Conservation (phyloP, 2,113 vertebrate species). For the Thalassarche chlororhynchos region DNA sequence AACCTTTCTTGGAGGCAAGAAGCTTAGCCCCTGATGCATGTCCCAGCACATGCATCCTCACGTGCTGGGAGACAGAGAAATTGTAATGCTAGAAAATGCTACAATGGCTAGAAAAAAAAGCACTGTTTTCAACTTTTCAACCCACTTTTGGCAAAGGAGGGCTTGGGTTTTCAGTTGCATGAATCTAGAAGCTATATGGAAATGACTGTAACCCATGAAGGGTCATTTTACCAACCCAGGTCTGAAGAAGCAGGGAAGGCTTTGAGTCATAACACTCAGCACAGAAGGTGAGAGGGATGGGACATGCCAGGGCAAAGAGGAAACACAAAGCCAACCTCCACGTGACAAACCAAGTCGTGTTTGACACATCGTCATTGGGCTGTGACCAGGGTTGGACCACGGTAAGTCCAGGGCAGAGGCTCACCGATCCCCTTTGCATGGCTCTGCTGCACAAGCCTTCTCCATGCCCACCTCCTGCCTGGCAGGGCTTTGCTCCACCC, state of each 20-base stretch:
- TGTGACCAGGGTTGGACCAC: not conserved
- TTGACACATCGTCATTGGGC: not conserved
- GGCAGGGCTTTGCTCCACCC: not conserved
- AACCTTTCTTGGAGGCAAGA: not conserved
- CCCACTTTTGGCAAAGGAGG: not conserved
- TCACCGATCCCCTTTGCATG: not conserved
- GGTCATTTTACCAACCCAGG: not conserved
- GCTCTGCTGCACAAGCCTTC: not conserved
- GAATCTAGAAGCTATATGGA: not conserved
- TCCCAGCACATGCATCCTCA: not conserved
- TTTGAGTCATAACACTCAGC: not conserved
- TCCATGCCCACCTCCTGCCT: not conserved
- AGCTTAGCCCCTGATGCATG: not conserved
- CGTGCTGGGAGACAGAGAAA: not conserved
- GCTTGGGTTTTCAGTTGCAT: not conserved
- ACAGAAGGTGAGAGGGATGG: not conserved
- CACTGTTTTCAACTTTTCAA: not conserved
- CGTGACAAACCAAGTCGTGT: rapidly evolving
- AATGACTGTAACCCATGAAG: not conserved
- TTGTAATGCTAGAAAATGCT: not conserved
- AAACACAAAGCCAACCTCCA: not conserved
- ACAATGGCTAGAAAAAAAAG: not conserved
- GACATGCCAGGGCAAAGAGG: not conserved
- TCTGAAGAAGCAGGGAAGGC: not conserved
- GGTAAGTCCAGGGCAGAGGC: not conserved